A percentile compares a stretch with the other conserved stretches of the same genome.
Evolutionary conservation across 2,797 vertebrate genomes (phyloP).

Genomic region (Telmatherina bonti): DNA sequence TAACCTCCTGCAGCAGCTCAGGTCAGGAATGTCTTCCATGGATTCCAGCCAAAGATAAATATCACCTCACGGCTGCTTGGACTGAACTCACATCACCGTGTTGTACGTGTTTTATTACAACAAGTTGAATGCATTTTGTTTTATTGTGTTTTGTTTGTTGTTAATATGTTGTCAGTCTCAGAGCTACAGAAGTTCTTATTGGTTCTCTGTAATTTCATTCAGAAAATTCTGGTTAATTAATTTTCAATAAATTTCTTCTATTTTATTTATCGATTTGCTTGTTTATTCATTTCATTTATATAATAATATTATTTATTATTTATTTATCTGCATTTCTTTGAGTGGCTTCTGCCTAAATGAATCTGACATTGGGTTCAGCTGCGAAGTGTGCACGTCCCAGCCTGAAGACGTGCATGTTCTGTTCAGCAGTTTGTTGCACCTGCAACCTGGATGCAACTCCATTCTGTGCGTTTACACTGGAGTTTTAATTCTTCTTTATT

Average conservation of each 20-base stretch:
- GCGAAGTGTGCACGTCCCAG: too few relatives aligned
- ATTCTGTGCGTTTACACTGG: too few relatives aligned
- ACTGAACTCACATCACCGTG: too few relatives aligned
- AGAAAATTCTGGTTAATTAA: not conserved
- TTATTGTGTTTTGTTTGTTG: too few relatives aligned
- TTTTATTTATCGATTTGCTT: not conserved
- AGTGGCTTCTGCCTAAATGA: too few relatives aligned
- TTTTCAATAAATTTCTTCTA: not conserved
- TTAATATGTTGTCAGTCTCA: not conserved
- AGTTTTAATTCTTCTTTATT: too few relatives aligned
- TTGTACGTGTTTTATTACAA: not conserved
- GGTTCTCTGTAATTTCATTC: not conserved
- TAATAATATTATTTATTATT: too few relatives aligned
- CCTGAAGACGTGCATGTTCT: not conserved
- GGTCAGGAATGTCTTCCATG: slow-evolving; percentile 33
- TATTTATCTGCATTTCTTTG: too few relatives aligned
- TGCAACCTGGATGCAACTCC: too few relatives aligned
- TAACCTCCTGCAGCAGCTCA: slow-evolving; percentile 59
- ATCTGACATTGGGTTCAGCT: too few relatives aligned
- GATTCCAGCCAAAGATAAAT: not conserved
- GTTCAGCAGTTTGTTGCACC: not conserved
- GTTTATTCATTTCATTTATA: too few relatives aligned
- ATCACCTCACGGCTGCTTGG: not conserved
- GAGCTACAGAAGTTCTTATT: not conserved
- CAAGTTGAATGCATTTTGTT: not conserved